Conservation (phyloP, 1,140 invertebrate species). For the Mamestra configurata region DNA sequence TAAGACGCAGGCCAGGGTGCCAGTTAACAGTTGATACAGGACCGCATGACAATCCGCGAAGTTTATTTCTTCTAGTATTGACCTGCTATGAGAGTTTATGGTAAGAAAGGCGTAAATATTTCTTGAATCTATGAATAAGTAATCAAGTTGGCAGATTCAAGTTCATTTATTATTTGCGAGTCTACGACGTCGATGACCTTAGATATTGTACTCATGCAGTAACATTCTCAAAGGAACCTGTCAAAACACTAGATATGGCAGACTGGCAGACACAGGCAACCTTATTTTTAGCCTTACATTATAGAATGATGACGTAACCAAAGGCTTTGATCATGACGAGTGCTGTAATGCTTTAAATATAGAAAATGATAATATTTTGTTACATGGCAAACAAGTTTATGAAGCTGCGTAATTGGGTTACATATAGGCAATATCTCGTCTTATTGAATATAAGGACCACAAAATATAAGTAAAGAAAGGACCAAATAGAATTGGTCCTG, state of each 20-base stretch:
- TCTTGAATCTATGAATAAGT: neutral
- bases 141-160: neutral
- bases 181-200: slow-evolving; percentile 9
- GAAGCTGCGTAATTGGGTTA: neutral
- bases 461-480: no score
- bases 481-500: neutral
- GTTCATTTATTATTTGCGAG: slow-evolving; percentile 13
- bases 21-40: neutral
- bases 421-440: neutral
- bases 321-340: slow-evolving; percentile 1
- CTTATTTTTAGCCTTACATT: slow-evolving; percentile 1
- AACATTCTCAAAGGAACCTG: neutral
- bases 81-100: no score
- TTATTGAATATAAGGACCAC: neutral
- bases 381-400: slow-evolving; percentile 15
- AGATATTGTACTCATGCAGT: neutral
- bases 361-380: slow-evolving; percentile 15
- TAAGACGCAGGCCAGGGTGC: neutral
- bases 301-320: slow-evolving; percentile 10
- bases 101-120: neutral
- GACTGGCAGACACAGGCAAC: neutral
- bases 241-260: neutral
- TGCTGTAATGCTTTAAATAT: slow-evolving; percentile 28
- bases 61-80: no score
- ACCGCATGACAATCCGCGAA: no score